Percentiles rank a stretch among this genome's conserved stretches.
Evolutionary conservation across 2,888 invertebrate genomes (phyloP).

Genomic region (Mycalesis mineus): DNA sequence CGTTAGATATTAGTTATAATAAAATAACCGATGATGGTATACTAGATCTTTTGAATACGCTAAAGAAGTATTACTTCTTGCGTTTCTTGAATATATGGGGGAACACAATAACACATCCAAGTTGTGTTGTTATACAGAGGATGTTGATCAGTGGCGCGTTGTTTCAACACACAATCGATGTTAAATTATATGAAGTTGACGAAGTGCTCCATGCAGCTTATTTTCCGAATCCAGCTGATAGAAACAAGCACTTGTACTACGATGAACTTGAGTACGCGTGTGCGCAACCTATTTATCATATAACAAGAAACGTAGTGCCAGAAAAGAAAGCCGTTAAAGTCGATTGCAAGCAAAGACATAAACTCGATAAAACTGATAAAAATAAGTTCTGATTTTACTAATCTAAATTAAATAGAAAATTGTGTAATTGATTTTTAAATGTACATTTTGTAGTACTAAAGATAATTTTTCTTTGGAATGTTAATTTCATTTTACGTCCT

Average conservation of each 20-base stretch:
- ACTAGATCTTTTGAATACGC: constrained; percentile 70
- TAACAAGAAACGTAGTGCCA: constrained; percentile 48
- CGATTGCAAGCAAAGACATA: constrained; percentile 56
- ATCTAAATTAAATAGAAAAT: background rate
- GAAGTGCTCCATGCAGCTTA: constrained; percentile 54
- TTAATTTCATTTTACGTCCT: no score
- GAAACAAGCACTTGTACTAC: constrained; percentile 77
- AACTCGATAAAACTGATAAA: constrained; percentile 52
- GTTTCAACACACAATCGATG: constrained; percentile 61
- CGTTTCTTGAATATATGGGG: constrained; percentile 68
- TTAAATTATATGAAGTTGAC: constrained; percentile 57
- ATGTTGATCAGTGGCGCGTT: constrained; percentile 57
- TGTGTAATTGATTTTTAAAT: no score
- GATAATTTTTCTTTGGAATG: no score
- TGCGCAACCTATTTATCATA: constrained; percentile 54
- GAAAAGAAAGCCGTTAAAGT: constrained; percentile 48
- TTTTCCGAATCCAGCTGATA: constrained; percentile 61
- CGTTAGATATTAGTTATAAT: constrained; percentile 78
- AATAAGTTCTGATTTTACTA: constrained; percentile 36
- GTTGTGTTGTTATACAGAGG: constrained; percentile 58
- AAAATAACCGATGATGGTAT: constrained; percentile 74
- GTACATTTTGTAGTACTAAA: no score
- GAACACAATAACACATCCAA: constrained; percentile 55
- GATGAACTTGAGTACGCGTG: constrained; percentile 66
- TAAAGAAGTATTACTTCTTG: constrained; percentile 72